Conservation (phyloP, 2,113 vertebrate genomes). For the Garra rufa region DNA sequence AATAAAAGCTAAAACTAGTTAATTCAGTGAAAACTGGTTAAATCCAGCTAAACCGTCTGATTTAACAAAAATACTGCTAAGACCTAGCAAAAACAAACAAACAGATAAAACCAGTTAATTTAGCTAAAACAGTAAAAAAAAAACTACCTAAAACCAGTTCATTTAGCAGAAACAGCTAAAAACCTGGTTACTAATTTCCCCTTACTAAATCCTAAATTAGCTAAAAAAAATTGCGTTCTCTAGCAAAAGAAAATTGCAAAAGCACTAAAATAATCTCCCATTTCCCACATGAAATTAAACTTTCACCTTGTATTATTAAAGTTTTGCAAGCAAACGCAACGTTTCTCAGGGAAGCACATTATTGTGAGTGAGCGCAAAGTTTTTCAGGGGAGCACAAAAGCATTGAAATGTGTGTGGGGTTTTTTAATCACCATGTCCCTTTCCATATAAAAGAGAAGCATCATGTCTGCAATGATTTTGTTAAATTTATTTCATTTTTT, state of each 20-base stretch:
- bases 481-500: not conserved
- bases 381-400: not conserved
- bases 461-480: not conserved
- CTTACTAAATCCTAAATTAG: no score
- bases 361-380: not conserved
- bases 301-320: not conserved
- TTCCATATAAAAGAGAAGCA: not conserved
- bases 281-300: not conserved
- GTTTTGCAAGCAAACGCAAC: not conserved
- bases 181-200: no score
- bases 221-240: not conserved
- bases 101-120: no score
- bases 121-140: no score
- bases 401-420: not conserved
- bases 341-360: no score
- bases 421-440: not conserved
- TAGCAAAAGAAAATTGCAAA: not conserved
- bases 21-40: no score
- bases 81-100: no score
- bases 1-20: no score
- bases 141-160: no score
- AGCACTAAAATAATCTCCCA: not conserved
- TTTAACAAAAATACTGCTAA: no score
- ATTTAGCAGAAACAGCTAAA: no score
- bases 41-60: no score